A percentile compares a stretch with the other conserved stretches of the same genome.
These are phyloP conservation scores for Hetaerina americana DNA, from an alignment of 1,140 invertebrate genomes.

Conservation along the genomic window DNA sequence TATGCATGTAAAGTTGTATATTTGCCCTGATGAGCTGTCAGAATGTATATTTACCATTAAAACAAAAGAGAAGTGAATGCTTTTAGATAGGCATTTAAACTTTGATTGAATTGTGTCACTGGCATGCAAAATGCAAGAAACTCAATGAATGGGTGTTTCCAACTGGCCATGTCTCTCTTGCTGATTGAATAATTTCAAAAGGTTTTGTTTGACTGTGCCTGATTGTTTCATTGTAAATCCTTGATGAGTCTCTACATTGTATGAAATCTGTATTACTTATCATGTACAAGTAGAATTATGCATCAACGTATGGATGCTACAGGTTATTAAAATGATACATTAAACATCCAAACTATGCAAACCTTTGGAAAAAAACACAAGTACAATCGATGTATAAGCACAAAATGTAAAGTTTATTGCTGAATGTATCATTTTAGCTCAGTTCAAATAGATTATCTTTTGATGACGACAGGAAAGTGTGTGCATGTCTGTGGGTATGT, in stretches of 20 bases:
- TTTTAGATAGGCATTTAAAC: not conserved
- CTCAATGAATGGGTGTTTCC: no score
- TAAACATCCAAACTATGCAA: not conserved
- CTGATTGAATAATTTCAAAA: no score
- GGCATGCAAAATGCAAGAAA: not conserved
- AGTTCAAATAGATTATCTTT: not conserved
- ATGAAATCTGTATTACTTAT: no score
- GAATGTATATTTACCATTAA: not conserved
- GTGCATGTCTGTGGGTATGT: not conserved
- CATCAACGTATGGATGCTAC: not conserved
- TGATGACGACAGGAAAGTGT: not conserved
- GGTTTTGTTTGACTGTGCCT: no score
- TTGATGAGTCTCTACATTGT: no score
- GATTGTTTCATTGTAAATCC: no score
- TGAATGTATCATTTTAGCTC: not conserved
- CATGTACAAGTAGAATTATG: not conserved
- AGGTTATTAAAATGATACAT: not conserved
- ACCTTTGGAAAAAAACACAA: not conserved
- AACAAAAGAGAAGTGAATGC: not conserved
- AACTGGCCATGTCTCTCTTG: no score
- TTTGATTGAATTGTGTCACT: no score
- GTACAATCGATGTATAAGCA: not conserved
- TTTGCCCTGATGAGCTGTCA: not conserved
- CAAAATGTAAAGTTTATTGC: not conserved
- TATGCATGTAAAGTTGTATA: not conserved